Evolutionary conservation across 37 sponge, comb jelly and placozoan genomes (phyloP).

Genomic region (Cliona cf. orientalis): DNA sequence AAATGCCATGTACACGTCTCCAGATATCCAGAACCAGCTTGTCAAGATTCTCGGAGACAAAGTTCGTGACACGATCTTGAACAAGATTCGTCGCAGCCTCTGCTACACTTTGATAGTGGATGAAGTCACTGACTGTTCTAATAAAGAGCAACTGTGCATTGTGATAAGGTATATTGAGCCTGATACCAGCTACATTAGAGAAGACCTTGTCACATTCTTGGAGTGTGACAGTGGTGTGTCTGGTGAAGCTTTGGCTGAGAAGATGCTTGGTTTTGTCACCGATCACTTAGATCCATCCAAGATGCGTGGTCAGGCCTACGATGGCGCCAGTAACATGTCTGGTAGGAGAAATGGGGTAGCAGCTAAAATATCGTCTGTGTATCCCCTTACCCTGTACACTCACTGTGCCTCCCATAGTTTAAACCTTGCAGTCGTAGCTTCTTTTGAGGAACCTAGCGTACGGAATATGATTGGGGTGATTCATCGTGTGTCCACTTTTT

Average conservation of each 20-base stretch:
- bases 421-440: constrained; percentile 55
- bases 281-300: constrained; percentile 52
- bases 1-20: constrained; percentile 69
- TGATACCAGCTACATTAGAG: constrained; percentile 24
- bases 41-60: constrained; percentile 44
- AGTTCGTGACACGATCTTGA: constrained; percentile 31
- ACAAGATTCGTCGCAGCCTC: constrained; percentile 14
- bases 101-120: constrained; percentile 53
- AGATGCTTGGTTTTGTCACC: constrained; percentile 37
- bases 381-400: constrained; percentile 41
- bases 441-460: constrained; percentile 25
- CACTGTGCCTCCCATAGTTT: constrained; percentile 58
- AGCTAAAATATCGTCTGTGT: constrained; percentile 8
- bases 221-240: constrained; percentile 66
- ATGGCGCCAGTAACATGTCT: constrained; percentile 78
- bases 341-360: constrained; percentile 42
- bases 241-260: constrained; percentile 64
- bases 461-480: constrained; percentile 43
- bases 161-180: constrained; percentile 69
- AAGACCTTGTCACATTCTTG: constrained; percentile 59
- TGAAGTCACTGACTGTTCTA: constrained; percentile 68
- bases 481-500: constrained; percentile 6
- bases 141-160: constrained; percentile 68
- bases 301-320: constrained; percentile 79
- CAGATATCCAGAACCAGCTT: constrained; percentile 58